Evolutionary conservation across 2,797 vertebrate genomes (phyloP).

Genomic region (Chaetophractus vellerosus): DNA sequence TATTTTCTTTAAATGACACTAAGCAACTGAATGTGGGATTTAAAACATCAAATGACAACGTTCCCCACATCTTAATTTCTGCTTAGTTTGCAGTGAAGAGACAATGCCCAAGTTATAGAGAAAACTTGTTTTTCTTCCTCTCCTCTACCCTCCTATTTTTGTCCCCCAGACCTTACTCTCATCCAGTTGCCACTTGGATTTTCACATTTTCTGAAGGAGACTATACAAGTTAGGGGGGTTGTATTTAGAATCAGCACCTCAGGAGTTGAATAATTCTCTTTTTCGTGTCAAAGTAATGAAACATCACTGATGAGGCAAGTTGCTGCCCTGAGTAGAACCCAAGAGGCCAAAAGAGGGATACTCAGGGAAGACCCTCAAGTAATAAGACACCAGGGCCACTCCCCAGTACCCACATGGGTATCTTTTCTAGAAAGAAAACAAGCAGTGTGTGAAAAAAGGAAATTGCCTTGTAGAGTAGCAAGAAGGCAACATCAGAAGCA

Average conservation of each 20-base stretch:
- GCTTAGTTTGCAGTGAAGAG: not conserved
- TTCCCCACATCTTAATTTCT: not conserved
- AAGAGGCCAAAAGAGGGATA: not conserved
- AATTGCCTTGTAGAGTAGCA: not conserved
- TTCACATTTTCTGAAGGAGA: not conserved
- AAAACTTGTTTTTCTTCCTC: not conserved
- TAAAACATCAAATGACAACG: not conserved
- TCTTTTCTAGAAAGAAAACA: conserved; percentile 19
- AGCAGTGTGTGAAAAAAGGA: not conserved
- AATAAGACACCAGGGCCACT: not conserved
- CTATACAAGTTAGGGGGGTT: not conserved
- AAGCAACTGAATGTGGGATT: not conserved
- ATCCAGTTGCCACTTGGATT: not conserved
- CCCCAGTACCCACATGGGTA: too few species aligned
- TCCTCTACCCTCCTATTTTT: not conserved
- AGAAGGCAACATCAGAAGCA: not conserved
- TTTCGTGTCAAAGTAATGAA: not conserved
- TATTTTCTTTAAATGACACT: not conserved
- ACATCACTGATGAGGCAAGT: not conserved
- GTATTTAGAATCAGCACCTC: not conserved
- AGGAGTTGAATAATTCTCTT: not conserved
- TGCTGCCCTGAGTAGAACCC: not conserved
- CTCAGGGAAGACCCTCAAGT: not conserved
- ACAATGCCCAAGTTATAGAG: not conserved
- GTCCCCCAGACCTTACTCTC: not conserved